Conservation (phyloP, 1,140 invertebrate species). For the Ceratina japonica region DNA sequence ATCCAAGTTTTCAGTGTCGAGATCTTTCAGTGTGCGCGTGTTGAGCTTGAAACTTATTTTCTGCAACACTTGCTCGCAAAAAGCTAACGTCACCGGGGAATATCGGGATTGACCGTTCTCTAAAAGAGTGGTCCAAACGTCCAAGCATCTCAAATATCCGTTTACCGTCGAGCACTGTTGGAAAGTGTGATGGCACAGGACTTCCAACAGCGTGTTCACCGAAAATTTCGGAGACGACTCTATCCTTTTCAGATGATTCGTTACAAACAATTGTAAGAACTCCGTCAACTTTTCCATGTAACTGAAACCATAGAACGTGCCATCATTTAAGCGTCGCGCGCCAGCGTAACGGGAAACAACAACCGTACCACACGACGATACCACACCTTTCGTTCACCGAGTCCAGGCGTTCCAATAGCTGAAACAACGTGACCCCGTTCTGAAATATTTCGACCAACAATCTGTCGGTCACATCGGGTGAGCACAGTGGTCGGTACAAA, state of each 20-base stretch:
- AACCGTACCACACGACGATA: not conserved
- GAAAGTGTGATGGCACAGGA: slow-evolving; percentile 93
- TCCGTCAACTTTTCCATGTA: slow-evolving; percentile 96
- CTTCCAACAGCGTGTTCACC: slow-evolving; percentile 88
- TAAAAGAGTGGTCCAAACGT: slow-evolving; percentile 91
- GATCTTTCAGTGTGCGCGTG: slow-evolving; percentile 85
- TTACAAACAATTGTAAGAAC: slow-evolving; percentile 91
- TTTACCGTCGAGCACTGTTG: slow-evolving; percentile 84
- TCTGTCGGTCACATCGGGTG: slow-evolving; percentile 86
- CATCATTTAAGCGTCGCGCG: not conserved
- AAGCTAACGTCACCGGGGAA: slow-evolving; percentile 83
- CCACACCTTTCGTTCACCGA: slow-evolving; percentile 73
- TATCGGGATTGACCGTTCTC: slow-evolving; percentile 86
- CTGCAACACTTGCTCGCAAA: slow-evolving; percentile 88
- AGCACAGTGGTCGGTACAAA: slow-evolving; percentile 91
- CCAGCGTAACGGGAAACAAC: not conserved
- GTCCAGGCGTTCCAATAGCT: slow-evolving; percentile 70
- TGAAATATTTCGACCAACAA: slow-evolving; percentile 87
- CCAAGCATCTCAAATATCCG: slow-evolving; percentile 89
- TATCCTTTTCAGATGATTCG: slow-evolving; percentile 91
- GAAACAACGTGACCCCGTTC: slow-evolving; percentile 81
- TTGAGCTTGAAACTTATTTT: slow-evolving; percentile 91
- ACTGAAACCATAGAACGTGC: slow-evolving; percentile 79
- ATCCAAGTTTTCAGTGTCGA: slow-evolving; percentile 90
- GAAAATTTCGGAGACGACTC: slow-evolving; percentile 89